These are phyloP conservation scores for Cinclus cinclus DNA, from an alignment of 2,113 vertebrate species.

Conservation along the genomic window DNA sequence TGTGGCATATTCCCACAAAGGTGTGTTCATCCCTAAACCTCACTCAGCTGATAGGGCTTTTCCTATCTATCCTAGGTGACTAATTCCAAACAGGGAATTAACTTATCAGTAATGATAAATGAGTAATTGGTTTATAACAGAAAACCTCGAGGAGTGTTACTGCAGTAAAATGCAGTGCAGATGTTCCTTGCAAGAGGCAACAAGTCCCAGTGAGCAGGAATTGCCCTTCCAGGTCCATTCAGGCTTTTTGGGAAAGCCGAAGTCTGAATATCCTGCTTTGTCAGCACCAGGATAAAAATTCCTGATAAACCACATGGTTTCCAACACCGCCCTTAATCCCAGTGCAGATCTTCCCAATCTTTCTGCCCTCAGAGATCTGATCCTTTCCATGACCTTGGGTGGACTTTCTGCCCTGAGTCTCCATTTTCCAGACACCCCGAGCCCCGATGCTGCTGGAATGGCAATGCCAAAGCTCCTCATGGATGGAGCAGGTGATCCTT, in stretches of 20 bases:
- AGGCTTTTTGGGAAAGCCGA: neutral
- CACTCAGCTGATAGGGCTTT: neutral
- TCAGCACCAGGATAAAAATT: neutral
- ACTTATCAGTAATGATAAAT: neutral
- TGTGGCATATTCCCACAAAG: neutral
- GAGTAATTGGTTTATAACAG: neutral
- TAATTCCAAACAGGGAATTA: neutral
- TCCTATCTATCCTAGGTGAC: neutral
- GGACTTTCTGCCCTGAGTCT: neutral
- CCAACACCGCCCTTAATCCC: neutral
- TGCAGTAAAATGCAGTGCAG: neutral
- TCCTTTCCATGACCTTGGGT: neutral
- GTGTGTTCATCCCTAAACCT: neutral
- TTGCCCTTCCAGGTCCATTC: neutral
- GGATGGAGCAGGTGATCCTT: neutral
- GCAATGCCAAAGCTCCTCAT: neutral
- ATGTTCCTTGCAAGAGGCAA: neutral
- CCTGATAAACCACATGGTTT: rapidly evolving
- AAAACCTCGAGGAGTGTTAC: neutral
- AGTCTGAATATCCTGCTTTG: neutral
- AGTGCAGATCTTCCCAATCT: rapidly evolving
- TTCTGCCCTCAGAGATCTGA: neutral
- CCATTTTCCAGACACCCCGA: neutral
- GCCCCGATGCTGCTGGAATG: neutral
- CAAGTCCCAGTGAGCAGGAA: neutral